A percentile compares a stretch with the other conserved stretches of the same genome.
These are phyloP conservation scores for Ochropacha duplaris DNA, from an alignment of 2,888 invertebrate genomes.

Conservation along the genomic window DNA sequence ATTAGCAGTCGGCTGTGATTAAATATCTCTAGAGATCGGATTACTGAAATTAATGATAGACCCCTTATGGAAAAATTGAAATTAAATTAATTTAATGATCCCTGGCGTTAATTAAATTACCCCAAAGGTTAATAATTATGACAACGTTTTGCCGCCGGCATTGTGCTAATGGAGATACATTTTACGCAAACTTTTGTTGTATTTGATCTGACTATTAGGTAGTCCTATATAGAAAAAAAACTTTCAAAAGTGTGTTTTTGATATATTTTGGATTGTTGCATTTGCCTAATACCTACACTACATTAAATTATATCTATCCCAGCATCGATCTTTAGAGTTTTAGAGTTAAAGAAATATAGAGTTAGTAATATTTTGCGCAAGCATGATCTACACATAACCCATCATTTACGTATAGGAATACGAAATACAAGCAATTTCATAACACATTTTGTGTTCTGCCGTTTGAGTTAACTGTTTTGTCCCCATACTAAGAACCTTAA, in stretches of 20 bases:
- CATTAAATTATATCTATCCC: background rate
- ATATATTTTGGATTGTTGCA: background rate
- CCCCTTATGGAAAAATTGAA: constrained; percentile 28
- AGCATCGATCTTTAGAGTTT: no score
- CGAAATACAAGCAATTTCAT: no score
- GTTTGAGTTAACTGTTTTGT: background rate
- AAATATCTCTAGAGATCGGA: constrained; percentile 32
- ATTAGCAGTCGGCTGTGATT: constrained; percentile 26
- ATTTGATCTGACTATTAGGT: background rate
- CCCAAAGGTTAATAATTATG: constrained; percentile 25
- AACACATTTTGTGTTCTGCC: background rate
- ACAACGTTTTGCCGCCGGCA: constrained; percentile 22
- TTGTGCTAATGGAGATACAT: background rate
- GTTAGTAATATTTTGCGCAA: no score
- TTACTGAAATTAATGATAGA: constrained; percentile 38
- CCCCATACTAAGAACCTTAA: background rate
- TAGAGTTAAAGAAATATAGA: no score
- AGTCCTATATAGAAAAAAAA: background rate
- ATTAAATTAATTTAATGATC: constrained; percentile 32
- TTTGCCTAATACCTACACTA: background rate
- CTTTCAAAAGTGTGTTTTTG: background rate
- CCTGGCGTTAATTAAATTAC: constrained; percentile 33
- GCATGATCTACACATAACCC: no score
- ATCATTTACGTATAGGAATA: no score
- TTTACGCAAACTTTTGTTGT: background rate